phyloP scores from a whole-genome alignment of 2,888 invertebrate species.

The Oxystoma pomonae region DNA sequence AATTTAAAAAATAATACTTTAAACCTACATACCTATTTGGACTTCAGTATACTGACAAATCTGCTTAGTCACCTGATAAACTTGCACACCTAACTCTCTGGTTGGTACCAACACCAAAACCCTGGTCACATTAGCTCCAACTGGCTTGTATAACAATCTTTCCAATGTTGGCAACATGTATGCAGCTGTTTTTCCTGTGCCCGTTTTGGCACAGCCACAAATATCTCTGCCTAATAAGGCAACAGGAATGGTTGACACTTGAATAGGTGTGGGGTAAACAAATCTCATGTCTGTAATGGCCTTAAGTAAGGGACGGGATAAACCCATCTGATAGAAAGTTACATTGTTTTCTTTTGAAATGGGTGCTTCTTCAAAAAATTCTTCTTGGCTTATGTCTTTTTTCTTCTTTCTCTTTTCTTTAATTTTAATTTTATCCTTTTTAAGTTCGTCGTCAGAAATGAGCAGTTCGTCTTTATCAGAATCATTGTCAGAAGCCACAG shows the following conservation, averaged over 20 bases:
- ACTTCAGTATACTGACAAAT: slow-evolving; percentile 82
- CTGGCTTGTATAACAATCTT: slow-evolving; percentile 82
- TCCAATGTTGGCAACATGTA: slow-evolving; percentile 98
- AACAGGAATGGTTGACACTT: slow-evolving; percentile 91
- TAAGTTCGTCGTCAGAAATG: slow-evolving; percentile 75
- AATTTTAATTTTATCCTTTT: slow-evolving; percentile 62
- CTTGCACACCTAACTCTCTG: slow-evolving; percentile 95
- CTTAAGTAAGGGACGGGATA: slow-evolving; percentile 90
- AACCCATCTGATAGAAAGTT: slow-evolving; percentile 91
- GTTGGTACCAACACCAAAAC: slow-evolving; percentile 96
- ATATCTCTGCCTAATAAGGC: slow-evolving; percentile 86
- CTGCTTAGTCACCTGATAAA: slow-evolving; percentile 90
- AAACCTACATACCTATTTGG: slow-evolving; percentile 51
- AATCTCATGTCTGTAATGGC: slow-evolving; percentile 86
- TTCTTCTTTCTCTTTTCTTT: slow-evolving; percentile 53
- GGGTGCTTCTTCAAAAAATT: slow-evolving; percentile 54
- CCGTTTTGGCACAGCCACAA: slow-evolving; percentile 98
- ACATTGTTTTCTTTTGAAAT: slow-evolving; percentile 57
- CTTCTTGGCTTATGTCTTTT: slow-evolving; percentile 46
- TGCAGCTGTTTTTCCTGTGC: slow-evolving; percentile 97
- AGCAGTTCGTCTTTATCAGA: slow-evolving; percentile 53
- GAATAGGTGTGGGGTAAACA: slow-evolving; percentile 94
- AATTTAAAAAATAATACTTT: neutral
- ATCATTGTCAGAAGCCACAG: slow-evolving; percentile 35
- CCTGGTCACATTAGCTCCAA: slow-evolving; percentile 62